Evolutionary conservation across 1,140 invertebrate genomes (phyloP).

Genomic region (Nasonia longicornis): DNA sequence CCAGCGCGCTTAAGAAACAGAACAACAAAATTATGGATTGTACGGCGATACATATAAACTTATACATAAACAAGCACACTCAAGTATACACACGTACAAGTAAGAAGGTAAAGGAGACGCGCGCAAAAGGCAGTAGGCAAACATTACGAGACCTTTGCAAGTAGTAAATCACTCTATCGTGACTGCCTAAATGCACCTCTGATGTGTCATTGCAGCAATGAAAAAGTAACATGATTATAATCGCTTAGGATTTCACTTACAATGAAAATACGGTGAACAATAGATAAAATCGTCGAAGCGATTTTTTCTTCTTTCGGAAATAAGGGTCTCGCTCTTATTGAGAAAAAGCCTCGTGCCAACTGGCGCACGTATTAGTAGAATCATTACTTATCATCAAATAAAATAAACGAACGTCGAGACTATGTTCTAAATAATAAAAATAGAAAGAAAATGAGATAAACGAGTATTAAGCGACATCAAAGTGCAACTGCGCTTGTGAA

Average conservation of each 20-base stretch:
- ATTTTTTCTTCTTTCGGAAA: conserved; percentile 30
- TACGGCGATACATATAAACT: conserved; percentile 19
- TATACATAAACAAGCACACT: conserved; percentile 31
- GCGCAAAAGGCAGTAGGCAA: conserved; percentile 41
- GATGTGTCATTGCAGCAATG: conserved; percentile 21
- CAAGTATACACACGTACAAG: conserved; percentile 14
- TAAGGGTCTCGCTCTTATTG: conserved; percentile 14
- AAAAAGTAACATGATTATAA: conserved; percentile 18
- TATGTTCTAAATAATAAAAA: conserved; percentile 32
- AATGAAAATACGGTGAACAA: conserved; percentile 10
- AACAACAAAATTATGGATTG: conserved; percentile 36
- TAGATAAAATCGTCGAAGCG: conserved; percentile 21
- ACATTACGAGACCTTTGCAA: conserved; percentile 45
- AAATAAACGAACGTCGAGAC: conserved; percentile 39
- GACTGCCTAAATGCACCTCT: conserved; percentile 20
- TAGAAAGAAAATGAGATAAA: conserved; percentile 19
- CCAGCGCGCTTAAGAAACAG: conserved; percentile 22
- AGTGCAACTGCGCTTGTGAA: conserved; percentile 53
- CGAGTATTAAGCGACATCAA: conserved; percentile 3
- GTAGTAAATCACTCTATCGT: conserved; percentile 39
- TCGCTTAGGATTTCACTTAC: conserved; percentile 24
- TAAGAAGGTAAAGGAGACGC: conserved; percentile 24
- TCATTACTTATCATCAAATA: conserved; percentile 41
- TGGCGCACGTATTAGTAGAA: conserved; percentile 43
- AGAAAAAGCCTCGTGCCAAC: conserved; percentile 39